Evolutionary conservation across 2,888 invertebrate genomes (phyloP).

Genomic region (Leucoma salicis): DNA sequence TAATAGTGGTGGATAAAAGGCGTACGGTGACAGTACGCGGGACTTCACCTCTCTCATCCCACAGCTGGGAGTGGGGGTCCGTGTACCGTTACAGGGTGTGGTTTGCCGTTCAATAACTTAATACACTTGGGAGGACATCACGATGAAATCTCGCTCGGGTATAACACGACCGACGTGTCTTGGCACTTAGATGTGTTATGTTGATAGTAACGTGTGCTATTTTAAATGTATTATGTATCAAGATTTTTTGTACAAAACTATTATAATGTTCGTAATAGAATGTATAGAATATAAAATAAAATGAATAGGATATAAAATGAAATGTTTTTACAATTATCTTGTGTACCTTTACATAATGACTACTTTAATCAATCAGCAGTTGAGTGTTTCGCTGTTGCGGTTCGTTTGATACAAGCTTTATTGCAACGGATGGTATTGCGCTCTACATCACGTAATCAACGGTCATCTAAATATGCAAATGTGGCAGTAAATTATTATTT

Average conservation of each 20-base stretch:
- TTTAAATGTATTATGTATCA: too few species aligned
- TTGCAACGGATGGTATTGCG: too few species aligned
- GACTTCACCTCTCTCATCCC: conserved; percentile 47
- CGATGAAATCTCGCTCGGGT: conserved; percentile 76
- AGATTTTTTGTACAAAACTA: too few species aligned
- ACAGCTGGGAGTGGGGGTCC: conserved; percentile 42
- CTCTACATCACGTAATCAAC: conserved; percentile 16
- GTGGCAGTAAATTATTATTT: conserved; percentile 43
- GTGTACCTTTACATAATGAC: too few species aligned
- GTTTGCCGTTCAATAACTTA: conserved; percentile 83
- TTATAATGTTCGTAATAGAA: too few species aligned
- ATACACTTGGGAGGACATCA: conserved; percentile 81
- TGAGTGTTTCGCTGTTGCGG: too few species aligned
- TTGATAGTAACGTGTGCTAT: too few species aligned
- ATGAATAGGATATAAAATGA: too few species aligned
- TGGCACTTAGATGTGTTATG: conserved; percentile 48
- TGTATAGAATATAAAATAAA: too few species aligned
- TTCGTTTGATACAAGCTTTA: too few species aligned
- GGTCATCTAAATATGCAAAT: conserved; percentile 34
- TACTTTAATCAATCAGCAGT: too few species aligned
- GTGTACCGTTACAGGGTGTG: conserved; percentile 79
- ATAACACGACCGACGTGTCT: conserved; percentile 38
- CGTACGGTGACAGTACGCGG: conserved; percentile 61
- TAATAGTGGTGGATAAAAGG: conserved; percentile 37
- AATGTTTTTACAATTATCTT: too few species aligned